phyloP scores from a whole-genome alignment of 1,140 invertebrate species.

The Delia radicum region DNA sequence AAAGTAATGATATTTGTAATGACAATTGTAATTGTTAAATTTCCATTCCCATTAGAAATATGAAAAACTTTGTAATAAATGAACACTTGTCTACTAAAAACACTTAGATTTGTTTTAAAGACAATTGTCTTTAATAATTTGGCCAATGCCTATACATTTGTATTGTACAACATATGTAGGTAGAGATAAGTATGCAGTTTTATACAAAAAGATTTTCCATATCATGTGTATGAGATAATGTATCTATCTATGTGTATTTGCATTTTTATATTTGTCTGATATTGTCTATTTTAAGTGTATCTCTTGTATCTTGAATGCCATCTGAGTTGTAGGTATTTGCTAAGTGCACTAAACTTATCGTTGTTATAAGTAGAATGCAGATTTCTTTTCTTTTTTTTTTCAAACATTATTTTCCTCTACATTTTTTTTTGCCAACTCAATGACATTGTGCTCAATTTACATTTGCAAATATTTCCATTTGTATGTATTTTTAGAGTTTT shows the following conservation, averaged over 20 bases:
- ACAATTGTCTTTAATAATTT: no score
- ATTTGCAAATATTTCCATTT: neutral
- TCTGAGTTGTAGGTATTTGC: constrained; percentile 4
- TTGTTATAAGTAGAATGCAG: neutral
- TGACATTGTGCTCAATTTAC: neutral
- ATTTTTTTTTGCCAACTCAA: neutral
- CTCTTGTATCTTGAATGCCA: neutral
- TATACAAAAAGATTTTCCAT: no score
- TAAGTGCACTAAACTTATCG: neutral
- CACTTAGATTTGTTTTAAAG: no score
- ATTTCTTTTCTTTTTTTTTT: neutral
- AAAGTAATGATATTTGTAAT: no score
- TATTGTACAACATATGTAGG: no score
- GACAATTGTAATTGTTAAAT: no score
- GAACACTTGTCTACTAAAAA: no score
- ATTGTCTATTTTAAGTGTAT: neutral
- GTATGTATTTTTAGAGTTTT: neutral
- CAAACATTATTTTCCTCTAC: neutral
- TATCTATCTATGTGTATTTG: neutral
- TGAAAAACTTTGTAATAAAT: no score
- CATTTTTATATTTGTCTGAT: neutral
- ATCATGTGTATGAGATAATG: neutral
- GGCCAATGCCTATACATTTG: no score
- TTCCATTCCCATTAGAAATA: no score
- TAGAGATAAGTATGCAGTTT: no score